Conservation (phyloP, 2,888 invertebrate genomes). For the Heliothis peltigera region DNA sequence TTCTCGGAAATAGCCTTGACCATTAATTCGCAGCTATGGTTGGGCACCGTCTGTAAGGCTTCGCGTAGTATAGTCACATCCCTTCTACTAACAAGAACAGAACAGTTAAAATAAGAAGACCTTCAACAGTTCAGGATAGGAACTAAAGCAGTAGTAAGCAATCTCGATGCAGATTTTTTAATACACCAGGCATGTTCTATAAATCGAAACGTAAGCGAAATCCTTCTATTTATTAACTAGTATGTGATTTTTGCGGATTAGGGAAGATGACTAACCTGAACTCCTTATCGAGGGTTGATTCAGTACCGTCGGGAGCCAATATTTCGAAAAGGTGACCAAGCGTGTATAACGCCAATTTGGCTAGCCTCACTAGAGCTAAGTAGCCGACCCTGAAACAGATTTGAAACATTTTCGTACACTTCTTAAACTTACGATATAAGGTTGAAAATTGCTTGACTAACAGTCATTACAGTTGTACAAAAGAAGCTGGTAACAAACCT, state of each 20-base stretch:
- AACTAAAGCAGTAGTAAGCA: not conserved
- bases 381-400: slow-evolving; percentile 93
- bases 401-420: not conserved
- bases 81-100: slow-evolving; percentile 75
- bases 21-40: slow-evolving; percentile 95
- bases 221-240: slow-evolving; percentile 5
- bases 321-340: slow-evolving; percentile 94
- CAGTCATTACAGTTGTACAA: not conserved
- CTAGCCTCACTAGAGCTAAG: slow-evolving; percentile 95
- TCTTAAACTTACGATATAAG: not conserved
- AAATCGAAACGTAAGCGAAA: not conserved
- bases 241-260: not conserved
- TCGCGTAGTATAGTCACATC: slow-evolving; percentile 93
- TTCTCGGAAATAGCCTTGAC: slow-evolving; percentile 95
- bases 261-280: slow-evolving; percentile 73
- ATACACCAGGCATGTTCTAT: not conserved
- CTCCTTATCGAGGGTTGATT: slow-evolving; percentile 80
- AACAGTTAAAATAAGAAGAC: slow-evolving; percentile 27
- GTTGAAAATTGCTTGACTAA: no score
- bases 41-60: slow-evolving; percentile 95
- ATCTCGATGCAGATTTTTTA: not conserved
- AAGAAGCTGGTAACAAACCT: slow-evolving; percentile 70
- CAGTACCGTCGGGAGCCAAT: slow-evolving; percentile 88
- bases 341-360: slow-evolving; percentile 96
- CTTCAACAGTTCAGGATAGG: not conserved